Evolutionary conservation across 2,113 vertebrate genomes (phyloP).

Genomic region (Atractosteus spatula): DNA sequence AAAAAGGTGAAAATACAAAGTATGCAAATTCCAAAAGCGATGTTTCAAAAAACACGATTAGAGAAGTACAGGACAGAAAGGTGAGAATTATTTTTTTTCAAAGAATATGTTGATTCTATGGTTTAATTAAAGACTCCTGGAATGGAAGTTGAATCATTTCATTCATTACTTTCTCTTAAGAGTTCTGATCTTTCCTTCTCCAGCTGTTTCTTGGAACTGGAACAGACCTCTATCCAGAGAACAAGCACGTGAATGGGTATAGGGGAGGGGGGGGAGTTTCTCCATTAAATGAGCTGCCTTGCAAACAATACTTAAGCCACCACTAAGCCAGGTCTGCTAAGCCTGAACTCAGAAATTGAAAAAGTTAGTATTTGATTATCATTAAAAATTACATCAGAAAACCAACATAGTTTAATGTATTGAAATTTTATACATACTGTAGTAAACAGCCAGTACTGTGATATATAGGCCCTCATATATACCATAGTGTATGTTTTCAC

Average conservation of each 20-base stretch:
- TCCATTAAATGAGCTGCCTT: conserved; percentile 11
- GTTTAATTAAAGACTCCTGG: not conserved
- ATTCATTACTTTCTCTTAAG: conserved; percentile 55
- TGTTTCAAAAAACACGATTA: no score
- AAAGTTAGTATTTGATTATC: conserved; percentile 1
- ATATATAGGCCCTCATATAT: no score
- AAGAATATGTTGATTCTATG: no score
- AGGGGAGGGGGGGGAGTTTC: conserved; percentile 54
- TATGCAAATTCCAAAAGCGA: no score
- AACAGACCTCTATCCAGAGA: conserved; percentile 58
- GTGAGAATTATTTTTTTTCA: no score
- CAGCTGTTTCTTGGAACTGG: conserved; percentile 59
- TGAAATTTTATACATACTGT: no score
- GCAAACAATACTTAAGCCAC: conserved; percentile 48
- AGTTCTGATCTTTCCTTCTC: conserved; percentile 59
- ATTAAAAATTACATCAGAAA: no score
- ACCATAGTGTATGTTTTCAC: no score
- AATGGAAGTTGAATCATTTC: conserved; percentile 45
- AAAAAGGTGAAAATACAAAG: no score
- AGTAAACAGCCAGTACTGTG: no score
- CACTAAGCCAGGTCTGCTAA: conserved; percentile 48
- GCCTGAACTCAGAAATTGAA: conserved; percentile 54
- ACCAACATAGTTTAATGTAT: no score
- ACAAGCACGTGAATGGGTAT: conserved; percentile 51
- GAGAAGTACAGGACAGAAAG: no score